These are phyloP conservation scores for Pterobdella sp. DNA, from an alignment of 2,888 invertebrate genomes.

Conservation along the genomic window DNA sequence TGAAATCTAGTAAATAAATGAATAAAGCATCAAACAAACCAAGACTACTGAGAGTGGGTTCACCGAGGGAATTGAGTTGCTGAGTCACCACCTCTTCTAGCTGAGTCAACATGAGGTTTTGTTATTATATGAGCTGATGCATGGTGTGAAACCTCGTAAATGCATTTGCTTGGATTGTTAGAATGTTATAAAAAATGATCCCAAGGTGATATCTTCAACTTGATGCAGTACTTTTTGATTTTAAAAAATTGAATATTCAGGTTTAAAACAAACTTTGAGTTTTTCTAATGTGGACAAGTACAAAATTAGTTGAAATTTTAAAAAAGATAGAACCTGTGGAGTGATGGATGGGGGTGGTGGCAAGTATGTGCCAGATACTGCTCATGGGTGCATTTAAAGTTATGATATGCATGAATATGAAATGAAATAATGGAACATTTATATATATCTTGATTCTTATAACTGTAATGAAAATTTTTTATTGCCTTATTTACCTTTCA, in stretches of 20 bases:
- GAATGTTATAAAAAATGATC: neutral
- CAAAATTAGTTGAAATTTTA: neutral
- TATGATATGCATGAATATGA: no score
- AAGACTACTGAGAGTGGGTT: conserved; percentile 69
- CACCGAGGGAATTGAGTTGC: conserved; percentile 52
- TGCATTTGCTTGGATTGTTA: no score
- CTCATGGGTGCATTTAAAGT: no score
- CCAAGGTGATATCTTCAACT: neutral
- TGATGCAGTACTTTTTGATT: neutral
- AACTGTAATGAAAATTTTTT: no score
- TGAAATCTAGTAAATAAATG: no score
- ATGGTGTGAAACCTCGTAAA: no score
- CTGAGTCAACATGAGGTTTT: no score
- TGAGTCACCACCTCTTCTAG: neutral
- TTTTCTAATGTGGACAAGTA: neutral
- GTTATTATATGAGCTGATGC: no score
- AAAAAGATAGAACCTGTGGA: neutral
- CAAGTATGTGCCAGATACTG: neutral
- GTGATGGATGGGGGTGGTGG: conserved; percentile 13
- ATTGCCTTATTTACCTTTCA: no score
- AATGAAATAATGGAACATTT: no score
- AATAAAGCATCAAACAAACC: no score
- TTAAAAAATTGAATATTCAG: neutral
- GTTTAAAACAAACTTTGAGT: neutral
- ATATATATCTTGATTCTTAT: no score